Evolutionary conservation across 2,113 vertebrate genomes (phyloP), one percentile per base, ranked within the genome.

Genomic region (Chlamydotis undulata): DNA sequence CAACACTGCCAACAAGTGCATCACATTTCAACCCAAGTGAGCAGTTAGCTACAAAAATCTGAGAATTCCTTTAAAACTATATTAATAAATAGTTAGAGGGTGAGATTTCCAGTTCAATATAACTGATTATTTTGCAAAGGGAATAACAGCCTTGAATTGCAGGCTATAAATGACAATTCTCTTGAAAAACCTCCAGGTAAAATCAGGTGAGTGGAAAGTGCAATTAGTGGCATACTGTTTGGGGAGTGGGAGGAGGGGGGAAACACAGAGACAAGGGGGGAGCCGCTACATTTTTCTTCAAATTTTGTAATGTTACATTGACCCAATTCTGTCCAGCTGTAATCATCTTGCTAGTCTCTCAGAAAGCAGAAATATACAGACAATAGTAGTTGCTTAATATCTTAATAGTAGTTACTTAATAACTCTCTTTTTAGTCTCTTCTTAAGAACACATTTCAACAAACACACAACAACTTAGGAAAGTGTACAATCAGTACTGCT

Each of bases 1-100:
- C 97, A 78, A 87, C 97, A 74, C 83, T 97, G 98, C 97, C 97
- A 98, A 98, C 96, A 98, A 98, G 97, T 97, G 95, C 78, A 96
- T 97, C 96, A 68, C 96, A 94, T 98, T 98, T 97, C 97, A 98
- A 97, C 96, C 95, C 96, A 95, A 90, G 90, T 41, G 95, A 97
- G 94, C 95, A 85, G 97, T 95, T 93, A 90, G 94, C 82, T 94
- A 86, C 91, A 96, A 96, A 97, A 98, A 97, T 88, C 95, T 97
- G 97, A 98, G 97, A 97, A 91, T 98, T 98, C 96, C 90, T 96
- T 96, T 97, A 98, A 97, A 98, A 97, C 94, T 96, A 52, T 98
- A 98, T 98, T 98, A 98, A 97, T 97, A 98, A 97, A 97, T 85
- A 96, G 95, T 89, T 86, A 96, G 83, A 96, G 76, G 96, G 79